Evolutionary conservation across 2,113 vertebrate species (phyloP).

Genomic region (Catagonus wagneri): DNA sequence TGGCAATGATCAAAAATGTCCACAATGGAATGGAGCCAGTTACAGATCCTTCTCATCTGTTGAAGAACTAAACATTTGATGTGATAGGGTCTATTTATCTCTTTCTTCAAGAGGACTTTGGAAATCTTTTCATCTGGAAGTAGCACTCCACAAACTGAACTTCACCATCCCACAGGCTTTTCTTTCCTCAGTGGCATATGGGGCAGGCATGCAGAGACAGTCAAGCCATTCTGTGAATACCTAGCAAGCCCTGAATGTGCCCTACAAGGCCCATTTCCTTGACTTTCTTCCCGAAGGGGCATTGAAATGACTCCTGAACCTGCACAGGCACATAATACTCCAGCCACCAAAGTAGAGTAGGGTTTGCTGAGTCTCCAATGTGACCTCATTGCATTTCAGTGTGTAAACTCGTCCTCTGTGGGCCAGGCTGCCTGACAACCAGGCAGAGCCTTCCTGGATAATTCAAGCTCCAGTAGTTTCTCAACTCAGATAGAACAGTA

Average conservation of each 20-base stretch:
- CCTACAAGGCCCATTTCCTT: not conserved
- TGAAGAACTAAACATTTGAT: not conserved
- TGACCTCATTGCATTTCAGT: constrained; percentile 58
- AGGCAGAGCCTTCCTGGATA: constrained; percentile 33
- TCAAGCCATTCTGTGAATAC: not conserved
- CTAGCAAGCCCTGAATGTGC: not conserved
- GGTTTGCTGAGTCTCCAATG: constrained; percentile 19
- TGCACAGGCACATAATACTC: not conserved
- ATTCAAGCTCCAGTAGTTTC: constrained; percentile 75
- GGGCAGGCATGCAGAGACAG: not conserved
- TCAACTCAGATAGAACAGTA: constrained; percentile 60
- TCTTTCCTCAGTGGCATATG: not conserved
- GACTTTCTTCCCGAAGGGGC: not conserved
- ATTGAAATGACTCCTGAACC: constrained; percentile 30
- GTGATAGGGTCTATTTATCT: not conserved
- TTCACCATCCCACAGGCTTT: not conserved
- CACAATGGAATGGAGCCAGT: not conserved
- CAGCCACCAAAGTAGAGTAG: not conserved
- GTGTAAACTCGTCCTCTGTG: not conserved
- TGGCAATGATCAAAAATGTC: not conserved
- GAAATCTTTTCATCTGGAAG: not conserved
- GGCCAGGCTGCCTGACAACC: constrained; percentile 12
- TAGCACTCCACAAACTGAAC: not conserved
- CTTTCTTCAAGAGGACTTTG: not conserved
- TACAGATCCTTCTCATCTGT: not conserved